A percentile compares a stretch with the other conserved stretches of the same genome.
These are phyloP conservation scores for Mus caroli DNA, from an alignment of 2,797 vertebrate species.

Conservation along the genomic window DNA sequence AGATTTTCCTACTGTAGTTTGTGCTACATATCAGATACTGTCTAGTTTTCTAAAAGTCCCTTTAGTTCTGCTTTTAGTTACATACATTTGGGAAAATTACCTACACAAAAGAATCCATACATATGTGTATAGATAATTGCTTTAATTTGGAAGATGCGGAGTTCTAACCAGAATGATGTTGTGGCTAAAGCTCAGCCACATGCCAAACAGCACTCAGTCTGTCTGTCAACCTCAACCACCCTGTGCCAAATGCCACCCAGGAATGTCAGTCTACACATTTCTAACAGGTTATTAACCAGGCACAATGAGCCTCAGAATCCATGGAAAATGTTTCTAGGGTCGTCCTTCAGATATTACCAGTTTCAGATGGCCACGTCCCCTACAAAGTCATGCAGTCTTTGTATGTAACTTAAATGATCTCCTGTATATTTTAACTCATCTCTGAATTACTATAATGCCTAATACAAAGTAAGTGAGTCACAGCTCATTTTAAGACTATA, in stretches of 20 bases:
- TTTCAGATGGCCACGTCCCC: neutral
- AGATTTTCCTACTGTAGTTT: neutral
- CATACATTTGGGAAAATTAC: neutral
- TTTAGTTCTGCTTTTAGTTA: neutral
- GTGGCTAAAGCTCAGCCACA: neutral
- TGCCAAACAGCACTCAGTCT: neutral
- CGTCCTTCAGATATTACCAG: neutral
- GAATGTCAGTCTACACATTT: neutral
- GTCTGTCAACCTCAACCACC: neutral
- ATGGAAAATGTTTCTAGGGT: neutral
- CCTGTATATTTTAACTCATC: neutral
- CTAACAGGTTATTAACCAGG: neutral
- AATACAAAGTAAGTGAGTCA: fast-evolving
- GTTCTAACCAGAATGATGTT: neutral
- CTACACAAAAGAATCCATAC: neutral
- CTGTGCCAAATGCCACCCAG: neutral
- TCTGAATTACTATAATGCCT: neutral
- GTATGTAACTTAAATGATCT: neutral
- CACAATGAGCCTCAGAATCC: neutral
- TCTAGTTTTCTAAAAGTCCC: neutral
- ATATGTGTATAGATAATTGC: neutral
- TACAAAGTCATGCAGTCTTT: neutral
- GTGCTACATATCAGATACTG: neutral
- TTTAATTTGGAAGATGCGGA: neutral
- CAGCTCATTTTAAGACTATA: neutral